phyloP scores from a whole-genome alignment of 2,797 vertebrate genomes.

The Syndactyla subalaris region DNA sequence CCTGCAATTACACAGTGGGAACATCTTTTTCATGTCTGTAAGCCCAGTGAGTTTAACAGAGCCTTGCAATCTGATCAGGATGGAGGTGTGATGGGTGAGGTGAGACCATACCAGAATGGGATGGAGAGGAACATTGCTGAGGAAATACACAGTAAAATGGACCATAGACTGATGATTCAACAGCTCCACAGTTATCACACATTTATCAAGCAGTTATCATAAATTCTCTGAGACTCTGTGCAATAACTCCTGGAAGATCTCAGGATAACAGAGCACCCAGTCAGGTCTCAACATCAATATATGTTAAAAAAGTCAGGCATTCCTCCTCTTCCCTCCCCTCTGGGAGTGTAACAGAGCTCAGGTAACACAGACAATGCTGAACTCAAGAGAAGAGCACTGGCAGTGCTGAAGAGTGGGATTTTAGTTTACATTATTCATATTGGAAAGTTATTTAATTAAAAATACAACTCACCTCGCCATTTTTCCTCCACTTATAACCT shows the following conservation, averaged over 20 bases:
- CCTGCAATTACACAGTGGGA: neutral
- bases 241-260: neutral
- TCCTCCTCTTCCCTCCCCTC: neutral
- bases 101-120: neutral
- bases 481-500: neutral
- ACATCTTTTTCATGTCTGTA: neutral
- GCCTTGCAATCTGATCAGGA: neutral
- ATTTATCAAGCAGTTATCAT: constrained; percentile 30
- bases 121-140: neutral
- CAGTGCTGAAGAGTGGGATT: neutral
- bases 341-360: neutral
- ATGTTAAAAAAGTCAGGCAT: neutral
- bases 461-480: neutral
- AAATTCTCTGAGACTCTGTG: neutral
- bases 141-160: constrained; percentile 7
- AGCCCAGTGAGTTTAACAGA: neutral
- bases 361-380: neutral
- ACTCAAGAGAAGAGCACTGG: neutral
- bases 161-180: constrained; percentile 22
- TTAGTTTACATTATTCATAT: neutral
- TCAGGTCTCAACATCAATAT: neutral
- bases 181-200: neutral
- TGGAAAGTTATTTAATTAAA: neutral
- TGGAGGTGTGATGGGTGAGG: neutral
- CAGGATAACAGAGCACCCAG: neutral